Evolutionary conservation across 2,888 invertebrate species (phyloP).

Genomic region (Lathronympha strigana): DNA sequence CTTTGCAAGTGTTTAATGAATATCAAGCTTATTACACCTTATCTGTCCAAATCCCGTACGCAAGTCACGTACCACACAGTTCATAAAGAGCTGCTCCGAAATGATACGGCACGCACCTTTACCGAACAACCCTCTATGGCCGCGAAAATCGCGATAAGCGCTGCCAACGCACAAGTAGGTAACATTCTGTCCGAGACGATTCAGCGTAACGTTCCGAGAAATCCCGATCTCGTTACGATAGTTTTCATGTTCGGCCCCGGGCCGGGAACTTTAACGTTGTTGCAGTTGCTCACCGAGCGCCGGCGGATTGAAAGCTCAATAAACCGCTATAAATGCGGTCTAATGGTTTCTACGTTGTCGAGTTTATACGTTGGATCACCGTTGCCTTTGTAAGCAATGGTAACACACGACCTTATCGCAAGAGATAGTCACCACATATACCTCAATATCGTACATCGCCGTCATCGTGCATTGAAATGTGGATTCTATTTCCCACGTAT

Average conservation of each 20-base stretch:
- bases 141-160: conserved; percentile 65
- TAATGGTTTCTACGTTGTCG: background rate
- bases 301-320: background rate
- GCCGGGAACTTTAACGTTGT: conserved; percentile 54
- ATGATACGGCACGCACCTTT: conserved; percentile 34
- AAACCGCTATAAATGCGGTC: background rate
- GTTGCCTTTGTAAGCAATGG: background rate
- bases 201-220: conserved; percentile 69
- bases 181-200: conserved; percentile 54
- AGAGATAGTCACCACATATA: conserved; percentile 57
- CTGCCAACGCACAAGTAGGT: conserved; percentile 54
- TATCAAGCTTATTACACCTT: conserved; percentile 15
- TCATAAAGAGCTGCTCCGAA: conserved; percentile 24
- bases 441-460: conserved; percentile 13
- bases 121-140: conserved; percentile 46
- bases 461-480: background rate
- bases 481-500: background rate
- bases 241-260: conserved; percentile 65
- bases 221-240: conserved; percentile 77
- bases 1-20: background rate
- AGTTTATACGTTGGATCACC: background rate
- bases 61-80: conserved; percentile 18
- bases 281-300: background rate
- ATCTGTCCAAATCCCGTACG: conserved; percentile 11
- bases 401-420: conserved; percentile 56